phyloP scores from a whole-genome alignment of 2,797 vertebrate species.

The Argyrosomus regius region DNA sequence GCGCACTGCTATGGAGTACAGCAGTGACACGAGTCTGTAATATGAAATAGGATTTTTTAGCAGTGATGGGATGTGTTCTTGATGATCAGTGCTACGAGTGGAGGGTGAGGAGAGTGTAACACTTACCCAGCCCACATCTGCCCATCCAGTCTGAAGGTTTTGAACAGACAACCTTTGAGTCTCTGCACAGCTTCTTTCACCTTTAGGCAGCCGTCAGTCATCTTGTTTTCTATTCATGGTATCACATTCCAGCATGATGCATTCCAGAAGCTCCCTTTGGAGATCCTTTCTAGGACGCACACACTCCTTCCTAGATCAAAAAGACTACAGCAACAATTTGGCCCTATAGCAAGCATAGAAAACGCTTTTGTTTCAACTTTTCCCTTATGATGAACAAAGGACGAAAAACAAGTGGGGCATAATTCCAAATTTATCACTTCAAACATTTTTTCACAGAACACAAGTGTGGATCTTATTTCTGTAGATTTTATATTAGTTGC shows the following conservation, averaged over 20 bases:
- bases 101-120: conserved; percentile 13
- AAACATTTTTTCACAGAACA: conserved; percentile 30
- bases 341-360: conserved; percentile 43
- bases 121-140: conserved; percentile 23
- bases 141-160: conserved; percentile 26
- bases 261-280: conserved; percentile 57
- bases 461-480: conserved; percentile 10
- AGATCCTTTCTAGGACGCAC: conserved; percentile 69
- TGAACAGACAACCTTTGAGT: conserved; percentile 30
- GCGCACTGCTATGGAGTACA: conserved; percentile 13
- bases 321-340: conserved; percentile 59
- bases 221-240: conserved; percentile 50
- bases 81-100: conserved; percentile 27
- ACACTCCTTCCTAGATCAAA: conserved; percentile 65
- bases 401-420: conserved; percentile 29
- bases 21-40: conserved; percentile 53
- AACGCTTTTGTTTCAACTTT: conserved; percentile 47
- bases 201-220: conserved; percentile 64
- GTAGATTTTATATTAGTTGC: background rate
- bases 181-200: conserved; percentile 37
- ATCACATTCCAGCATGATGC: conserved; percentile 25
- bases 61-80: conserved; percentile 41
- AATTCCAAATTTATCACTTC: conserved; percentile 48
- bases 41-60: conserved; percentile 51
- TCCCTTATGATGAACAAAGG: conserved; percentile 46